phyloP scores from a whole-genome alignment of 1,140 invertebrate species.

The Chrysomallon squamiferum region DNA sequence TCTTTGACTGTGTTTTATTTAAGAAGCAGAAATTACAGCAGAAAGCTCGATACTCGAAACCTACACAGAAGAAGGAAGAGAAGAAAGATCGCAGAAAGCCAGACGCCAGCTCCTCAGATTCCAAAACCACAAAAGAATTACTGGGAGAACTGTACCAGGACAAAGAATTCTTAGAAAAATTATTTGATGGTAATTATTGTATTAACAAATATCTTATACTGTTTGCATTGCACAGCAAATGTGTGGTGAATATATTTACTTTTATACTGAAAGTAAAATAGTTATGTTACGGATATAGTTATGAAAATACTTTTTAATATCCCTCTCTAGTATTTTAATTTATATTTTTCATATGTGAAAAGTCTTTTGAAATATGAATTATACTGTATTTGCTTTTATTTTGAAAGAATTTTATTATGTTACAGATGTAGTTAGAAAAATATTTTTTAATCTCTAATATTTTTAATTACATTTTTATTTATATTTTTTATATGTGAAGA shows the following conservation, averaged over 20 bases:
- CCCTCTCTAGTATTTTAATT: too few species aligned
- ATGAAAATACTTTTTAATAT: too few species aligned
- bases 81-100: slow-evolving; percentile 46
- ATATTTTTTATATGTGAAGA: too few species aligned
- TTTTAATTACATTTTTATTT: too few species aligned
- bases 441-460: too few species aligned
- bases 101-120: slow-evolving; percentile 37
- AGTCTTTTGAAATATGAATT: too few species aligned
- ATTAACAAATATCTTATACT: not conserved
- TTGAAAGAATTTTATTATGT: too few species aligned
- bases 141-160: slow-evolving; percentile 62
- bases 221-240: not conserved
- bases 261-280: too few species aligned
- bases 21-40: slow-evolving; percentile 44
- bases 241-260: too few species aligned
- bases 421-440: too few species aligned
- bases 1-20: not conserved
- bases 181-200: slow-evolving; percentile 55
- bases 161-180: slow-evolving; percentile 59
- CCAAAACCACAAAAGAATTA: slow-evolving; percentile 62
- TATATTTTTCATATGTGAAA: too few species aligned
- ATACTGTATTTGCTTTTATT: too few species aligned
- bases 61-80: slow-evolving; percentile 36
- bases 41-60: slow-evolving; percentile 33
- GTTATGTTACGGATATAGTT: not conserved